These are phyloP conservation scores for Engraulis encrasicolus DNA, from an alignment of 2,113 vertebrate species.

Conservation along the genomic window DNA sequence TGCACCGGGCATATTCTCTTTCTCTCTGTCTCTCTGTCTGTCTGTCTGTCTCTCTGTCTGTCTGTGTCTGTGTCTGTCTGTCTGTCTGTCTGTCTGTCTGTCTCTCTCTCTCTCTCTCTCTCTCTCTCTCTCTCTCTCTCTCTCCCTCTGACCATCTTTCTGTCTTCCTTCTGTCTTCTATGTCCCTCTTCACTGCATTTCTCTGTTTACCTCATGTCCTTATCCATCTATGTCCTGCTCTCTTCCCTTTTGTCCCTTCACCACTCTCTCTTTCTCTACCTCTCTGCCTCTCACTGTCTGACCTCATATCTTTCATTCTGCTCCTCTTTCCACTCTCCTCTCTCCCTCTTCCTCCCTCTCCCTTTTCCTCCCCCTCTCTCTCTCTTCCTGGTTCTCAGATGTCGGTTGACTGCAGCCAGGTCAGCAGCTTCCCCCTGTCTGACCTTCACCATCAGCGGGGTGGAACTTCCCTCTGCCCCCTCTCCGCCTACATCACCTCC, in stretches of 20 bases:
- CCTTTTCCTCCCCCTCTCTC: background rate
- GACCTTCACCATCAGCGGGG: slow-evolving; percentile 62
- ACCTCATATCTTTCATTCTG: background rate
- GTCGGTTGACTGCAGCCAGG: slow-evolving; percentile 58
- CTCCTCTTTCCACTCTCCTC: no score
- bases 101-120: no score
- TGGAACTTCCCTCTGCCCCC: slow-evolving; percentile 60
- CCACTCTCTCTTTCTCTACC: no score
- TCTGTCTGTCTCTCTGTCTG: background rate
- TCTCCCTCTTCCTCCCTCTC: background rate
- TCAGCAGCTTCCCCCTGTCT: slow-evolving; percentile 66
- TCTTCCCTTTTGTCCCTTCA: background rate
- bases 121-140: no score
- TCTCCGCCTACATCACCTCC: slow-evolving; percentile 60
- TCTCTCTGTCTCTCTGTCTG: background rate
- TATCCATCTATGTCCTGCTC: background rate
- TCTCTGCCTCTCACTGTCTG: background rate
- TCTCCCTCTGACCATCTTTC: background rate
- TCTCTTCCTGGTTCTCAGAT: slow-evolving; percentile 56
- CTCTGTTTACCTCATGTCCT: background rate
- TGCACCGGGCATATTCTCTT: no score
- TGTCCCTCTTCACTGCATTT: background rate
- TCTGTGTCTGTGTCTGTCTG: background rate
- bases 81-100: background rate
- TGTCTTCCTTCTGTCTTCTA: background rate